Evolutionary conservation across 2,113 vertebrate species (phyloP).

Genomic region (Phoxinus phoxinus): DNA sequence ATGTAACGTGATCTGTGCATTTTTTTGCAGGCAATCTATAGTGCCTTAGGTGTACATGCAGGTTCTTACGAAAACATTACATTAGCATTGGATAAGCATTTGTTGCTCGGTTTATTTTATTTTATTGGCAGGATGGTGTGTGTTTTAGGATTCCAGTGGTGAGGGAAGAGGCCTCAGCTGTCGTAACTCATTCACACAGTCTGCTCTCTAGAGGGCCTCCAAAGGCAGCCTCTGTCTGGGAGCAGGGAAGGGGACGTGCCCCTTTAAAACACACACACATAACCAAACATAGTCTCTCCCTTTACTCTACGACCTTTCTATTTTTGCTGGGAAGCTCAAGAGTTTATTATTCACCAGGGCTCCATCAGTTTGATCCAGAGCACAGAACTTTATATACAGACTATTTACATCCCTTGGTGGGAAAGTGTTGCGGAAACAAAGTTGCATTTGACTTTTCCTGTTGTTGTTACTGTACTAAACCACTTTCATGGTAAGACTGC

Average conservation of each 20-base stretch:
- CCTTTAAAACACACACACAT: neutral
- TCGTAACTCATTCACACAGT: slow-evolving; percentile 46
- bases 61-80: neutral
- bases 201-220: slow-evolving; percentile 55
- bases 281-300: slow-evolving; percentile 21
- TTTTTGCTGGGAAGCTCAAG: slow-evolving; percentile 28
- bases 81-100: slow-evolving; percentile 13
- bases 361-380: slow-evolving; percentile 18
- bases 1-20: neutral
- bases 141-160: slow-evolving; percentile 54
- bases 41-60: neutral
- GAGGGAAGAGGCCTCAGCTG: slow-evolving; percentile 42
- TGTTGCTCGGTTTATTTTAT: slow-evolving; percentile 40
- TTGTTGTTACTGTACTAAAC: neutral
- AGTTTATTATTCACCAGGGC: slow-evolving; percentile 20
- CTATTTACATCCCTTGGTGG: slow-evolving; percentile 36
- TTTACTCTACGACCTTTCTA: slow-evolving; percentile 32
- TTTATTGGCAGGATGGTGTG: slow-evolving; percentile 49
- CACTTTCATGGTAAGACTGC: neutral
- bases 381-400: neutral
- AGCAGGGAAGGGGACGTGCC: slow-evolving; percentile 7
- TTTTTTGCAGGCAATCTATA: neutral
- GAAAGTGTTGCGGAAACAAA: neutral
- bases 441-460: neutral
- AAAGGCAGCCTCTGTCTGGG: slow-evolving; percentile 47